Conservation (phyloP, 2,888 invertebrate genomes). For the Cosmia trapezina region DNA sequence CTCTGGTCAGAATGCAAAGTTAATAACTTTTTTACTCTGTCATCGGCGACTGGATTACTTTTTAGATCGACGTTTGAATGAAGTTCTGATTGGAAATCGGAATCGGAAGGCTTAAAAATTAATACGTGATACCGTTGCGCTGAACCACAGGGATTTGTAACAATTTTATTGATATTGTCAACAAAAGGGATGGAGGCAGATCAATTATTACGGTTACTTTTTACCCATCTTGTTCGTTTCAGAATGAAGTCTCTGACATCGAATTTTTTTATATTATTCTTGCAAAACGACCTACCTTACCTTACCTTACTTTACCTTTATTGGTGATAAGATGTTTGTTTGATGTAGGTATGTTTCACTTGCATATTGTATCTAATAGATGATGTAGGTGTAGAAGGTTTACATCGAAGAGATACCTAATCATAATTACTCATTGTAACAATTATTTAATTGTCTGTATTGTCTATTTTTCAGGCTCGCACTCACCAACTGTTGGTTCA, state of each 20-base stretch:
- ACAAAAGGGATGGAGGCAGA: not conserved
- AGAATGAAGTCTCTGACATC: not conserved
- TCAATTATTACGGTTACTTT: not conserved
- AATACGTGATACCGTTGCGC: not conserved
- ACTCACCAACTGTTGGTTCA: constrained; percentile 98
- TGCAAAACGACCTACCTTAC: too few species aligned
- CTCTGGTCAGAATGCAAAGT: not conserved
- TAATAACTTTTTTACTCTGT: constrained; percentile 23
- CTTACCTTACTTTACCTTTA: too few species aligned
- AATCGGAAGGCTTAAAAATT: constrained; percentile 13
- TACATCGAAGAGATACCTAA: not conserved
- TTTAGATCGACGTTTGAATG: constrained; percentile 29
- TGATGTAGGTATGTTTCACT: not conserved
- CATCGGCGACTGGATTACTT: constrained; percentile 24
- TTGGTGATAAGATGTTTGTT: not conserved
- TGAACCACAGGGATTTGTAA: constrained; percentile 19
- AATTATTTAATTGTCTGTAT: not conserved
- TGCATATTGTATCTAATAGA: not conserved
- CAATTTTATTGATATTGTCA: constrained; percentile 1
- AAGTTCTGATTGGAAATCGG: constrained; percentile 39
- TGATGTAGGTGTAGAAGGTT: not conserved
- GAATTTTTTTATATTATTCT: not conserved
- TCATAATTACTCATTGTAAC: not conserved
- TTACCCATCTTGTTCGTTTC: not conserved
- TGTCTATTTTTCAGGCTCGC: constrained; percentile 90